Conservation (phyloP, 2,113 vertebrate species). For the Grantiella picta region DNA sequence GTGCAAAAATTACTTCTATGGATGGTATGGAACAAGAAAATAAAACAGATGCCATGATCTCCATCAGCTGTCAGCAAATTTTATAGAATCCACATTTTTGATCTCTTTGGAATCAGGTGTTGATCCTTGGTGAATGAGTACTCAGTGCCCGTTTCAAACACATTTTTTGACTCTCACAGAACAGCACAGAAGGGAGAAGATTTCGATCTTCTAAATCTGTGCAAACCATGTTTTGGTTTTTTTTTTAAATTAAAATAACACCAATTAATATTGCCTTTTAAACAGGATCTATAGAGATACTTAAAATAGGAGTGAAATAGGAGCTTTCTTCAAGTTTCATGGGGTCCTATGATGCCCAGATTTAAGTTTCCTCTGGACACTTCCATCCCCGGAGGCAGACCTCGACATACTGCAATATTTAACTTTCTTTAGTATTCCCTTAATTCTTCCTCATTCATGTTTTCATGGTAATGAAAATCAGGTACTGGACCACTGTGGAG, state of each 20-base stretch:
- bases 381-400: neutral
- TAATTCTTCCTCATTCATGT: neutral
- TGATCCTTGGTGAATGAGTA: neutral
- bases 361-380: neutral
- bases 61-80: neutral
- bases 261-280: neutral
- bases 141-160: neutral
- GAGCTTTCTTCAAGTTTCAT: neutral
- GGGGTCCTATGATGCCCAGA: neutral
- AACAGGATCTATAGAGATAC: neutral
- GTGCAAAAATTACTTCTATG: neutral
- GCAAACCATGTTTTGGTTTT: neutral
- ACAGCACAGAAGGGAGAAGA: neutral
- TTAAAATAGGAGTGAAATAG: neutral
- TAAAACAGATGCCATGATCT: neutral
- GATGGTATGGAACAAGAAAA: neutral
- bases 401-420: neutral
- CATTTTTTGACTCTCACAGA: neutral
- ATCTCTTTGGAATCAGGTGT: neutral
- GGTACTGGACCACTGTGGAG: neutral
- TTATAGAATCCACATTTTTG: neutral
- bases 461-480: neutral
- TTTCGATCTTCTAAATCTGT: neutral
- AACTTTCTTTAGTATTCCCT: neutral
- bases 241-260: neutral